Evolutionary conservation across 1,140 invertebrate species (phyloP), one percentile per base, ranked within the genome.

Genomic region (Coenobita brevimanus): DNA sequence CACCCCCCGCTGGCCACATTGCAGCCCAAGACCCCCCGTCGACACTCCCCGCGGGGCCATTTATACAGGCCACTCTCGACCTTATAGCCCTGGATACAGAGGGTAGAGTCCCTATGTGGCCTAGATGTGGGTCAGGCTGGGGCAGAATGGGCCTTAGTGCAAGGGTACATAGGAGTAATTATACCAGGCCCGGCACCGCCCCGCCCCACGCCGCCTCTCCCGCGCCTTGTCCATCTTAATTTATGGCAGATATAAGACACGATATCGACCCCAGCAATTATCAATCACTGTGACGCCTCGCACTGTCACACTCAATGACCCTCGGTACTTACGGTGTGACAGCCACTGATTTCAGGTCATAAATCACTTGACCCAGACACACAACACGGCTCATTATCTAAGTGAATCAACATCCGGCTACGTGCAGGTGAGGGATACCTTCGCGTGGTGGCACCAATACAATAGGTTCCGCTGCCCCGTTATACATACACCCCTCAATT

Each of bases 191-290:
- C 43, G n/a, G 43, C 75, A 78, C 76, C 27, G 21, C 50, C 21
- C 27, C 21, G 76, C 78, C 54, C 54, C 33, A 38, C 21, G 62
- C 33, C 36, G 60, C 73, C 83, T 54, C 83, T 33, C 43, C 57
- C 83, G 57, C 60, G 57, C 62, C 83, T 79, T 79, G 75, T 79
- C 83, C 75, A 67, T 79, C 83, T 85, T 85, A 86, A 79, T 86
- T 86, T 79, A 86, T 79, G 75, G 36, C 71, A 21, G 60, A 67
- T 86, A 79, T 86, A 79, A 86, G 75, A 86, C 73, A 86, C 15
- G 83, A 86, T 69, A 86, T 79, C 46, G 75, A 86, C 38, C 27
- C 43, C 54, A n/a, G 62, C 73, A 79, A 79, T 79, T 79, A 79
- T 79, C 62, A 67, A 86, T 79, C 73, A 79, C 82, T 24, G 24